phyloP scores from a whole-genome alignment of 2,888 invertebrate species.

The Drosophila fungiperda region DNA sequence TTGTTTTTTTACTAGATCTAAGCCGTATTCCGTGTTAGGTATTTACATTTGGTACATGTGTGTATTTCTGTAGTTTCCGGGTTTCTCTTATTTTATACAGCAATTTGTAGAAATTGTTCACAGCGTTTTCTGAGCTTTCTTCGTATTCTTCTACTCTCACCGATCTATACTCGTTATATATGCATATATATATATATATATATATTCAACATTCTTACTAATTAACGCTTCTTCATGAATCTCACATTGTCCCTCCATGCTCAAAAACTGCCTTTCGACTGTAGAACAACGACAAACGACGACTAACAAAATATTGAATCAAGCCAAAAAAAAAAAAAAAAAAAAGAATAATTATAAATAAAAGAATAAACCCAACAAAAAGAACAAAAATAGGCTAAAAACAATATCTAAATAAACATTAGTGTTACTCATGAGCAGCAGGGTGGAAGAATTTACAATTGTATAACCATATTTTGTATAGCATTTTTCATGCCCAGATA shows the following conservation, averaged over 20 bases:
- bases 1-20: conserved; percentile 63
- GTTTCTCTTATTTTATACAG: conserved; percentile 33
- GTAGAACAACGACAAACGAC: conserved; percentile 37
- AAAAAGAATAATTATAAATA: neutral
- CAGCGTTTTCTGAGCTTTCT: conserved; percentile 28
- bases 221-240: conserved; percentile 69
- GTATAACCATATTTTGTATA: conserved; percentile 64
- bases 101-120: conserved; percentile 34
- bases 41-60: conserved; percentile 18
- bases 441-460: conserved; percentile 37
- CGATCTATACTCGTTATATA: conserved; percentile 24
- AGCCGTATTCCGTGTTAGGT: conserved; percentile 47
- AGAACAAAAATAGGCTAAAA: conserved; percentile 12
- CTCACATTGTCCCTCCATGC: conserved; percentile 80
- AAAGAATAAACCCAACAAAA: conserved; percentile 11
- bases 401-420: conserved; percentile 34
- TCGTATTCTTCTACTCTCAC: conserved; percentile 16
- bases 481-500: conserved; percentile 54
- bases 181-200: conserved; percentile 9
- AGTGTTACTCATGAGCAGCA: conserved; percentile 44
- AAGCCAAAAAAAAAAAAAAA: conserved; percentile 44
- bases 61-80: conserved; percentile 22
- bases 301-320: conserved; percentile 47
- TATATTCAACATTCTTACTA: conserved; percentile 47
- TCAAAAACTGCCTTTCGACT: conserved; percentile 76